Evolutionary conservation across 2,113 vertebrate genomes (phyloP), one percentile per base, ranked within the genome.

Genomic region (Pachycephala philippinensis): DNA sequence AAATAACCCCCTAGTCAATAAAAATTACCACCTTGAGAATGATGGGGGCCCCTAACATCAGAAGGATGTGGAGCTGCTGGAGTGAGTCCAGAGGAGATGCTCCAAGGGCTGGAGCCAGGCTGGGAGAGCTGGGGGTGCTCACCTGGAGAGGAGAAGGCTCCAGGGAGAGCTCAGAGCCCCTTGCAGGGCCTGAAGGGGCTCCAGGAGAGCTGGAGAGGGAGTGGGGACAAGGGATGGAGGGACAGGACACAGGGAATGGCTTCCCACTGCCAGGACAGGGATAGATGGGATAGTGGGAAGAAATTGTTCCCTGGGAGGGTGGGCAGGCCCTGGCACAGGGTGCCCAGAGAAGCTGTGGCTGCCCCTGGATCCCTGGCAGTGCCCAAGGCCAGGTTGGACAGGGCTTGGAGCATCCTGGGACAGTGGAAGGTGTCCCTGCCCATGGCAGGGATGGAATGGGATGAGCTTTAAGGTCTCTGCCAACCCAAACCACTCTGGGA

Each of bases 311-410:
- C 52, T 76, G 24, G 0, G 11, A 42, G 20, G 50, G 6, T 42
- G 52, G 8, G 6, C 0, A 57, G 24, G 50, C 35, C 50, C 42
- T 75, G 70, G 42, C 50, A 75, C 50, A 72, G 54, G 20, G 16
- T 84, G 68, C 47, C 47, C 45, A 71, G 81, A 45, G 49, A 0
- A 64, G 57, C 49, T 45, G 49, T 11, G 68, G 40, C 68, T 84
- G 33, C 14, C n/a, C 49, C 30, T 82, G 53, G 53, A 30, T 52
- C 31, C 26, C 20, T 61, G 45, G 10, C 0, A 44, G 35, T 66
- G 44, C 4, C 16, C 83, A 0, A 50, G 21, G 44, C 16, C 26
- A 50, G 21, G 21, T 0, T 50, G 71, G 52, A 59, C 1, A 1
- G 31, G 16, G 21, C 6, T 59, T 14, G 44, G 31, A 66, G 2